phyloP scores from a whole-genome alignment of 2,888 invertebrate genomes.

The Taphrorychus bicolor region DNA sequence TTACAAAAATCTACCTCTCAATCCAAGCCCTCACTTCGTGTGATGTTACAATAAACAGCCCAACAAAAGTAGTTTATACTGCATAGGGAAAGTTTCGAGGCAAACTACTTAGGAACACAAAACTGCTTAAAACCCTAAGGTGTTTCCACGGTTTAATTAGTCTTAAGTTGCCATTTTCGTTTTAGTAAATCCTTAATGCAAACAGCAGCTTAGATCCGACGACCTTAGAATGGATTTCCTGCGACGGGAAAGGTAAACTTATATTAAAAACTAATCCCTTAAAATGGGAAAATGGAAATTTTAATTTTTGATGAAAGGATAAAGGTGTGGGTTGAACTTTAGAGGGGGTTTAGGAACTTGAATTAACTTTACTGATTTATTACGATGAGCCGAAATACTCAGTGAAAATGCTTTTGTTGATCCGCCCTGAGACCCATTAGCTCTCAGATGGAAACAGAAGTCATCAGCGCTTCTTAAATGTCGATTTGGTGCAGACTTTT shows the following conservation, averaged over 20 bases:
- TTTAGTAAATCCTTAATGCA: constrained; percentile 1
- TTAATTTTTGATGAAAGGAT: neutral
- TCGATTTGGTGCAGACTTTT: too few species aligned
- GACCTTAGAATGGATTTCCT: constrained; percentile 3
- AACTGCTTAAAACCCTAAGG: constrained; percentile 12
- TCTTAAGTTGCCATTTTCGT: constrained; percentile 10
- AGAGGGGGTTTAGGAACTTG: too few species aligned
- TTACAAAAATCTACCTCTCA: neutral
- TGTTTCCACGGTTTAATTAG: constrained; percentile 16
- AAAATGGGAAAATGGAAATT: neutral
- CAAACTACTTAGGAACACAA: constrained; percentile 14
- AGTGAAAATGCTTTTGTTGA: too few species aligned
- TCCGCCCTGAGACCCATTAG: too few species aligned
- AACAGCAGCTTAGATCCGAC: neutral
- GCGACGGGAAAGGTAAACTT: neutral
- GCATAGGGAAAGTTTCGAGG: constrained; percentile 19
- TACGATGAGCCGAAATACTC: too few species aligned
- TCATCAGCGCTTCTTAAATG: too few species aligned
- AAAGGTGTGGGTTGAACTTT: neutral
- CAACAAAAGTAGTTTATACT: constrained; percentile 14
- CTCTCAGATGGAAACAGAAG: too few species aligned
- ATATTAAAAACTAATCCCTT: neutral
- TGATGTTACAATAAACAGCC: neutral
- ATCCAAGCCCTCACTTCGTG: neutral
- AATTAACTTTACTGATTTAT: neutral